Conservation (phyloP, 2,113 vertebrate genomes). For the Pithys albifrons region DNA sequence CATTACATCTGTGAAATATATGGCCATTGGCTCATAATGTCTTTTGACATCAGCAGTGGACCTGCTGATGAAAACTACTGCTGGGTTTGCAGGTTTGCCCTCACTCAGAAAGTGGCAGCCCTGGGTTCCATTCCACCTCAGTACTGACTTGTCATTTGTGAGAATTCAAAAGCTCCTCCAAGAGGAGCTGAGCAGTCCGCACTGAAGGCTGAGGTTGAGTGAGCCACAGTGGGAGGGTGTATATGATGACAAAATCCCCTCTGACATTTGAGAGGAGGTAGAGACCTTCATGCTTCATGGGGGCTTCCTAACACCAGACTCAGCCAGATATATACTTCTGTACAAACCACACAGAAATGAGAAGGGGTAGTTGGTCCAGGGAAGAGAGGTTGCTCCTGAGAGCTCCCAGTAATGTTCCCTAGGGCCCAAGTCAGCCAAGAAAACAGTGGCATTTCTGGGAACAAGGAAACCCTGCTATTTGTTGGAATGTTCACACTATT, state of each 20-base stretch:
- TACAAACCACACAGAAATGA: background rate
- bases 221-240: background rate
- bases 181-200: background rate
- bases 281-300: background rate
- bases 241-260: background rate
- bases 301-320: background rate
- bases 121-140: background rate
- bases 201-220: fast-evolving
- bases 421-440: background rate
- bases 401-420: background rate
- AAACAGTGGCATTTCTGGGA: background rate
- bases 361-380: background rate
- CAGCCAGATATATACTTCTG: background rate
- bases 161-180: background rate
- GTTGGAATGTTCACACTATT: background rate
- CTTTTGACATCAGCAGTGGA: background rate
- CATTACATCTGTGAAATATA: background rate
- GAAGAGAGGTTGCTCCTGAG: background rate
- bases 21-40: background rate
- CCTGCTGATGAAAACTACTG: background rate
- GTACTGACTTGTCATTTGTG: fast-evolving
- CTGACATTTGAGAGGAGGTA: background rate
- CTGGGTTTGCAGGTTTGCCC: background rate
- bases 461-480: background rate
- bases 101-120: background rate